Conservation (phyloP, 2,797 vertebrate genomes). For the Periparus ater region DNA sequence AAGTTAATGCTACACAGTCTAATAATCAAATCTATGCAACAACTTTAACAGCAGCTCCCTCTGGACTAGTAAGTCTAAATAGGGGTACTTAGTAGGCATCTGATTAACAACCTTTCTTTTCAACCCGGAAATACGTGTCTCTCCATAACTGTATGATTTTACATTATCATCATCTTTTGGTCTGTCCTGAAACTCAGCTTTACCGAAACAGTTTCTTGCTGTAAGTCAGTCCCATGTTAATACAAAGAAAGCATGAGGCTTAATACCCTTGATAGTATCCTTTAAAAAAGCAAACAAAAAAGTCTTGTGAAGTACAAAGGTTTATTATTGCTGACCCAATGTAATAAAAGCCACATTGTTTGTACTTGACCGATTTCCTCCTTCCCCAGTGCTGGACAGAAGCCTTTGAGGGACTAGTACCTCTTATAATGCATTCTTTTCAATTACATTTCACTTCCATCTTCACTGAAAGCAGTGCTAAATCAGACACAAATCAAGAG, state of each 20-base stretch:
- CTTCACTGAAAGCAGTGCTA: neutral
- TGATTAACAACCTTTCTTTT: neutral
- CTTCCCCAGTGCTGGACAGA: conserved; percentile 6
- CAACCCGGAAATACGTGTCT: neutral
- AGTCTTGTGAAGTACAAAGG: conserved; percentile 33
- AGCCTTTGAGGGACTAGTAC: neutral
- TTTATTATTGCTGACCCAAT: conserved; percentile 26
- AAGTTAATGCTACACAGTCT: neutral
- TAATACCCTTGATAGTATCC: conserved; percentile 3
- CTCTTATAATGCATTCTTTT: neutral
- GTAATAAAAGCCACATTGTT: conserved; percentile 54
- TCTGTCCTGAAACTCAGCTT: neutral
- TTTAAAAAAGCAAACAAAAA: conserved; percentile 32
- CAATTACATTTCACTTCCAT: neutral
- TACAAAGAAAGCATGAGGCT: neutral
- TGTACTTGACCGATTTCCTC: conserved; percentile 20
- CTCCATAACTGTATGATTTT: neutral
- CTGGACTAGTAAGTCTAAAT: neutral
- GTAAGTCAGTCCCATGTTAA: neutral
- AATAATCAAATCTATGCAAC: neutral
- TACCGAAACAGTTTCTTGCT: neutral
- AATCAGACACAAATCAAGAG: neutral
- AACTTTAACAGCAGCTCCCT: neutral
- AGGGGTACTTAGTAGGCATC: neutral
- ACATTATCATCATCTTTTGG: neutral